Evolutionary conservation across 2,797 vertebrate species (phyloP), one percentile per base, ranked within the genome.

Genomic region (Gallinago solitaria): DNA sequence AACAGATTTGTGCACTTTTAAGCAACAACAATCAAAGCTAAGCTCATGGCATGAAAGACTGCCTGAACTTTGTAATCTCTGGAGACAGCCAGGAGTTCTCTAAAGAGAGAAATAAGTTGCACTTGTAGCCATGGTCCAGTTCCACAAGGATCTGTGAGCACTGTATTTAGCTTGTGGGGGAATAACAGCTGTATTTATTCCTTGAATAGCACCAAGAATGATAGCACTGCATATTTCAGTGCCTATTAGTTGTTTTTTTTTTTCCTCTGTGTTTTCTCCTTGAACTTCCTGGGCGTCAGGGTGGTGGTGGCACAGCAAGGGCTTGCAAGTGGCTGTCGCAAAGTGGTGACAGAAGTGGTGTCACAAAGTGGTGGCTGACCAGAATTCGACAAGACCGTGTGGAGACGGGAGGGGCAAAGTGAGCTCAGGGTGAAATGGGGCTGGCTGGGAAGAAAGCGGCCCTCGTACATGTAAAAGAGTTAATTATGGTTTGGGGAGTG

Each of bases 271-370:
- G 11, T 69, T 83, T 83, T 78, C 57, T 85, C 23, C 30, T 39
- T 48, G 30, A 61, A n/a, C 20, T 71, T 81, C 14, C 27, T 47
- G 0, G 0, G 18, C 6, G 7, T 37, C 15, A 3, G 59, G 41
- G 61, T 4, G 0, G 3, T 27, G 0, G 0, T 77, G 69, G 57
- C 59, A 7, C 23, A 37, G 63, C 43, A 67, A 53, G 43, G 15
- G 28, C 45, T 76, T 69, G 59, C 0, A 3, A 24, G 48, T 39
- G 39, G 39, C 39, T 39, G 39, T 39, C 13, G 39, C 39, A 39
- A 39, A 39, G 39, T 39, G 39, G 39, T 39, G 39, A 39, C 39
- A 39, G 14, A 39, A 39, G 39, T 39, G 39, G 39, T 39, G 39
- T 39, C 39, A 39, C 39, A 39, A 39, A 39, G 0, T 13, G 23